These are phyloP conservation scores for Synergus gifuensis DNA, from an alignment of 2,888 invertebrate species.

Conservation along the genomic window DNA sequence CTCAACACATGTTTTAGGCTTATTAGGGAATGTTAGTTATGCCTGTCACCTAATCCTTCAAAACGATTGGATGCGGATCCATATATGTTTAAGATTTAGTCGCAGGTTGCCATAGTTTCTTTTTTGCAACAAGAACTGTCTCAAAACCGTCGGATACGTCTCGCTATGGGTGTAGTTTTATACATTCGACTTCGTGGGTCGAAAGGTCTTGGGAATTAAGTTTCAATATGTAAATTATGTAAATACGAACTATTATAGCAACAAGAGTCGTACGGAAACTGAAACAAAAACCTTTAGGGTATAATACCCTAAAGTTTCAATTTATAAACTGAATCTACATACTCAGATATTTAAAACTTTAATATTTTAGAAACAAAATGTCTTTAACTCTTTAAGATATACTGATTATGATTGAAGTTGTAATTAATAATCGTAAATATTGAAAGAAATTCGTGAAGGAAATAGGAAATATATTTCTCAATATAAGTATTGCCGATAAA, in stretches of 20 bases:
- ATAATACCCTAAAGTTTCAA: no score
- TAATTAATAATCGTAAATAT: no score
- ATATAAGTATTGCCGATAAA: no score
- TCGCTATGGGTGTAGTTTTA: neutral
- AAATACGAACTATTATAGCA: slow-evolving; percentile 37
- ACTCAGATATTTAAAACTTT: neutral
- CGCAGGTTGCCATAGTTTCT: slow-evolving; percentile 6
- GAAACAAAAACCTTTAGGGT: slow-evolving; percentile 22
- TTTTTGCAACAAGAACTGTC: slow-evolving; percentile 10
- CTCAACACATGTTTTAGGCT: neutral
- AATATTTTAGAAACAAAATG: neutral
- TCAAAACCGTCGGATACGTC: slow-evolving; percentile 9
- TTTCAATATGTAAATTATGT: slow-evolving; percentile 71
- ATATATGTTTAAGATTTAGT: neutral
- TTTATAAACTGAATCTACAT: neutral
- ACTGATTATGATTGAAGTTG: no score
- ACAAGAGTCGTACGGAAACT: neutral
- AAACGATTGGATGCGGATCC: neutral
- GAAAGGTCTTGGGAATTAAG: slow-evolving; percentile 67
- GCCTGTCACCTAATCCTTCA: neutral
- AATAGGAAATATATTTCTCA: no score
- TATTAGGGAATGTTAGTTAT: neutral
- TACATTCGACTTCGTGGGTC: slow-evolving; percentile 53
- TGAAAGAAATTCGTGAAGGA: no score
- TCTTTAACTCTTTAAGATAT: neutral